Evolutionary conservation across 2,888 invertebrate species (phyloP).

Genomic region (Drosophila helvetica): DNA sequence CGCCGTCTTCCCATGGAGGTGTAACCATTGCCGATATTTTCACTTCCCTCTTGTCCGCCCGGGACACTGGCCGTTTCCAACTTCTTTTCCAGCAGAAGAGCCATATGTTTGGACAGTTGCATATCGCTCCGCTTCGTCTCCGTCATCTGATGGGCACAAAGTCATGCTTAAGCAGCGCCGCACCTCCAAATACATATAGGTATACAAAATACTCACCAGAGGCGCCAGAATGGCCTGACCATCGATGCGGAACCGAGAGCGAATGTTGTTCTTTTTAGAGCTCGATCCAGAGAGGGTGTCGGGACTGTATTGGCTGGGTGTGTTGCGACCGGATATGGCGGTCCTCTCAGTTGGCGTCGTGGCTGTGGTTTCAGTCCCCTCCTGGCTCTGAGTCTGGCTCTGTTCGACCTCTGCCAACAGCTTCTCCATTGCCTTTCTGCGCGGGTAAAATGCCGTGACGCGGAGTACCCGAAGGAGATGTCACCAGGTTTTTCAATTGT

Average conservation of each 20-base stretch:
- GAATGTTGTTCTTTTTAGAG: conserved; percentile 5
- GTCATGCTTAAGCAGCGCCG: conserved; percentile 45
- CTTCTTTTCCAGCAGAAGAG: conserved; percentile 70
- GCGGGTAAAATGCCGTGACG: conserved; percentile 2
- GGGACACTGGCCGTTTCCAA: conserved; percentile 35
- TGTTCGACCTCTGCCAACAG: conserved; percentile 51
- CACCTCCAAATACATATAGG: conserved; percentile 26
- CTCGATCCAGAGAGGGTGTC: conserved; percentile 7
- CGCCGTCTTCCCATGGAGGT: conserved; percentile 26
- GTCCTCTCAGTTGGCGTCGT: conserved; percentile 10
- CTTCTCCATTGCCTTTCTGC: conserved; percentile 54
- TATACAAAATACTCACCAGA: conserved; percentile 76
- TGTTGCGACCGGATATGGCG: conserved; percentile 11
- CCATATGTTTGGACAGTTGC: conserved; percentile 70
- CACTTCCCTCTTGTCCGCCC: background rate
- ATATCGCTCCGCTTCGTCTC: conserved; percentile 75
- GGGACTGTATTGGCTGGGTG: conserved; percentile 5
- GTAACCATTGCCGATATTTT: background rate
- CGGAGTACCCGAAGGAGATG: background rate
- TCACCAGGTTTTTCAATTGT: background rate
- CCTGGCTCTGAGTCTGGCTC: conserved; percentile 16
- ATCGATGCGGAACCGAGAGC: conserved; percentile 81
- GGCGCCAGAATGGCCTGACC: conserved; percentile 83
- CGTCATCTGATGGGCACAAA: conserved; percentile 76
- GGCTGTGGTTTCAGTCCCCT: background rate